Evolutionary conservation across 2,113 vertebrate genomes (phyloP).

Genomic region (Crotalus helleri): DNA sequence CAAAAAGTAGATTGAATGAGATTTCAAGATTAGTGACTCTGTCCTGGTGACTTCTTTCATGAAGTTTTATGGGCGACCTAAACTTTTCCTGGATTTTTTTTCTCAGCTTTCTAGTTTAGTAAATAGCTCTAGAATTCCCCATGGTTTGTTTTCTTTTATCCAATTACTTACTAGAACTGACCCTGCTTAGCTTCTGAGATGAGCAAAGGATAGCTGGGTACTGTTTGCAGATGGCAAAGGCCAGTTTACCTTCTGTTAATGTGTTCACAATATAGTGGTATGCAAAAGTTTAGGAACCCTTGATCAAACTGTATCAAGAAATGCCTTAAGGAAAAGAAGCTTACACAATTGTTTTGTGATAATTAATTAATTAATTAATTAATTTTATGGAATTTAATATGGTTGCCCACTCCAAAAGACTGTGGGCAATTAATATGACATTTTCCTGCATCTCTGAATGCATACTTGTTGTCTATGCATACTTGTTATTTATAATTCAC

Average conservation of each 20-base stretch:
- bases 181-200: background rate
- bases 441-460: background rate
- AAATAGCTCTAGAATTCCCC: background rate
- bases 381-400: background rate
- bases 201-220: background rate
- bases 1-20: background rate
- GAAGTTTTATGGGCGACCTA: background rate
- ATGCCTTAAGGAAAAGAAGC: background rate
- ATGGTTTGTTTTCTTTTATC: background rate
- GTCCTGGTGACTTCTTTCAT: background rate
- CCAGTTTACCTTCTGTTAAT: background rate
- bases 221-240: background rate
- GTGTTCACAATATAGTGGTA: background rate
- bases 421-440: background rate
- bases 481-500: background rate
- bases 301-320: background rate
- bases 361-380: no score
- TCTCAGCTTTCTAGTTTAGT: background rate
- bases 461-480: background rate
- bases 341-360: background rate
- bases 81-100: background rate
- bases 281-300: background rate
- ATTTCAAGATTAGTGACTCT: background rate
- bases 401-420: background rate
- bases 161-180: background rate